Base-by-base conservation (phyloP, 2,888 invertebrate genomes). In the Luperina nickerlii region DNA sequence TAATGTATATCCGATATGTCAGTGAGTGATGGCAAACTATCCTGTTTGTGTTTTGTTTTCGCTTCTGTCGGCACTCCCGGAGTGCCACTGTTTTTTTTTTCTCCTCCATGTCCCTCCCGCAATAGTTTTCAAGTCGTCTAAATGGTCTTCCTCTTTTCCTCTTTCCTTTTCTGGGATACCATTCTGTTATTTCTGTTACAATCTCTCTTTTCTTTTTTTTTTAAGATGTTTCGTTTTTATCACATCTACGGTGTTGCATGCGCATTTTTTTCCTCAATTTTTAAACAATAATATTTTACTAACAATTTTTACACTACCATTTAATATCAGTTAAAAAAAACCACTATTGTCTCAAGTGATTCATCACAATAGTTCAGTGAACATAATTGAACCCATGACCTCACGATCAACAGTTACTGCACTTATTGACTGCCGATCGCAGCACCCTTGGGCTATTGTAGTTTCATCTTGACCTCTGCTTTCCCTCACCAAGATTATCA, bases 361-460 rank as follows among this genome's bases (percentile, higher is more conserved):
- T 86, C 84, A 76, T 84, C 80, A 86, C 80, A 78, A 87, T 71
- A 77, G 76, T 84, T 74, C 81, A 84, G 72, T 76, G 82, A 71
- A 76, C 76, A 83, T 81, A 79, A 87, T 79, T 88, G 79, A 84
- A 82, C 79, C 68, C 69, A 27, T 66, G 80, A 85, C 87, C 83
- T 83, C 78, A 81, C 80, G 88, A 87, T 42, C 72, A 24, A 13
- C 57, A 20, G 68, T 71, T 27, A 74, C 72, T 42, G 79, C 62
- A 54, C 74, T 87, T 82, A 83, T 81, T 79, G 85, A 81, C 81
- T 87, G 89, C 88, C 76, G 83, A 77, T 79, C 80, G 68, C 62
- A 75, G 69, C 81, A 83, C 79, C 87, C 87, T 80, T 72, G 82
- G 86, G 79, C 84, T 76, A 81, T 84, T 76, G 79, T 81, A 73